These are phyloP conservation scores for Rapana venosa DNA, from an alignment of 2,888 invertebrate genomes.

Conservation along the genomic window DNA sequence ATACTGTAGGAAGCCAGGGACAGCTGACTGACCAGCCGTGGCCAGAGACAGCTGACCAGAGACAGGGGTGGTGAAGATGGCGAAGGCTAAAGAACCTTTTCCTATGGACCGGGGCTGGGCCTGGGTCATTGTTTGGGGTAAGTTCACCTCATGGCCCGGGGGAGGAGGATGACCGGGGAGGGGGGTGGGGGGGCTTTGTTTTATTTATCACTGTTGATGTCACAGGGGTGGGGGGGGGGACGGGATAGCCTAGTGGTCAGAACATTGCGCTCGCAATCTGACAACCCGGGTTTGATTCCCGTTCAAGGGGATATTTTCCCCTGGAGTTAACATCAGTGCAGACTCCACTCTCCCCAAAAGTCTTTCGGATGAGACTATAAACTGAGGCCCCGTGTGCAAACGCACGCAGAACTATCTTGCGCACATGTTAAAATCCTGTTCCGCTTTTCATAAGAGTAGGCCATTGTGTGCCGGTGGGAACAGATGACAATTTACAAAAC, in stretches of 20 bases:
- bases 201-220: not conserved
- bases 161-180: not conserved
- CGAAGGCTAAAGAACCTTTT: constrained; percentile 47
- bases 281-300: too few relatives aligned
- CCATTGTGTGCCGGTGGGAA: too few relatives aligned
- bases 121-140: constrained; percentile 65
- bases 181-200: not conserved
- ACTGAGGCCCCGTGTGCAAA: not conserved
- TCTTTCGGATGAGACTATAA: not conserved
- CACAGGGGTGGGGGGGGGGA: not conserved
- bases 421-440: too few relatives aligned
- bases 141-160: constrained; percentile 34
- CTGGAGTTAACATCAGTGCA: too few relatives aligned
- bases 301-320: too few relatives aligned
- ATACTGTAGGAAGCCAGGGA: not conserved
- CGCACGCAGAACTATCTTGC: too few relatives aligned
- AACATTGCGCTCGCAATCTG: too few relatives aligned
- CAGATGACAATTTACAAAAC: too few relatives aligned
- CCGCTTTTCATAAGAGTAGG: too few relatives aligned
- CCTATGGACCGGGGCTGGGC: constrained; percentile 67
- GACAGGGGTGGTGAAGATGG: constrained; percentile 25
- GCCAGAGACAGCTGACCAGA: not conserved
- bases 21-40: not conserved
- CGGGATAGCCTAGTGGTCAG: not conserved
- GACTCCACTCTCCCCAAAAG: too few relatives aligned